Evolutionary conservation across 2,888 invertebrate genomes (phyloP).

Genomic region (Thymelicus sylvestris): DNA sequence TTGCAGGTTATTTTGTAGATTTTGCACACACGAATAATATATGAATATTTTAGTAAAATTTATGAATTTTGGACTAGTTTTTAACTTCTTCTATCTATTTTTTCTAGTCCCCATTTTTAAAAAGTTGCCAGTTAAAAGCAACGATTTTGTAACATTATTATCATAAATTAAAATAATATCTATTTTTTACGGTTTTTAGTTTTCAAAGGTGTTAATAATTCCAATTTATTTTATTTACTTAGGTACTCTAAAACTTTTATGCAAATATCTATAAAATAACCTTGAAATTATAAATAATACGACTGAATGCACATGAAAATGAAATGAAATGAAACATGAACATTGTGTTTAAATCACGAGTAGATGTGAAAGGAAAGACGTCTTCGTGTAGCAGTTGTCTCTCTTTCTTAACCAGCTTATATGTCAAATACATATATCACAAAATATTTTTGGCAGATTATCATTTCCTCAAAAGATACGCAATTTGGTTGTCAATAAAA

Average conservation of each 20-base stretch:
- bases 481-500: too few species aligned
- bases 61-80: slow-evolving; percentile 14
- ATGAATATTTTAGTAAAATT: slow-evolving; percentile 25
- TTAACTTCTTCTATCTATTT: slow-evolving; percentile 12
- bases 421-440: neutral
- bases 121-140: slow-evolving; percentile 4
- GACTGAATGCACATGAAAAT: slow-evolving; percentile 34
- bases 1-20: slow-evolving; percentile 37
- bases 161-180: neutral
- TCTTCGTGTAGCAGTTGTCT: slow-evolving; percentile 15
- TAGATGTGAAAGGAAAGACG: slow-evolving; percentile 16
- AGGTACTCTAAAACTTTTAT: neutral
- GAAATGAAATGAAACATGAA: too few species aligned
- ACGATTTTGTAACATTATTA: slow-evolving; percentile 9
- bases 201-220: neutral
- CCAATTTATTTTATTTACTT: slow-evolving; percentile 2
- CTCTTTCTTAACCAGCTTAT: neutral
- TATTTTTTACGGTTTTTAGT: neutral
- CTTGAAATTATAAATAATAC: slow-evolving; percentile 23
- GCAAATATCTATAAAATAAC: slow-evolving; percentile 38
- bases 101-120: slow-evolving; percentile 23
- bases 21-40: slow-evolving; percentile 16
- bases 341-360: slow-evolving; percentile 25
- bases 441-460: neutral
- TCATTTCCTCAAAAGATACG: too few species aligned